These are phyloP conservation scores for Dipodomys stephensi DNA, from an alignment of 2,113 vertebrate genomes.

Conservation along the genomic window DNA sequence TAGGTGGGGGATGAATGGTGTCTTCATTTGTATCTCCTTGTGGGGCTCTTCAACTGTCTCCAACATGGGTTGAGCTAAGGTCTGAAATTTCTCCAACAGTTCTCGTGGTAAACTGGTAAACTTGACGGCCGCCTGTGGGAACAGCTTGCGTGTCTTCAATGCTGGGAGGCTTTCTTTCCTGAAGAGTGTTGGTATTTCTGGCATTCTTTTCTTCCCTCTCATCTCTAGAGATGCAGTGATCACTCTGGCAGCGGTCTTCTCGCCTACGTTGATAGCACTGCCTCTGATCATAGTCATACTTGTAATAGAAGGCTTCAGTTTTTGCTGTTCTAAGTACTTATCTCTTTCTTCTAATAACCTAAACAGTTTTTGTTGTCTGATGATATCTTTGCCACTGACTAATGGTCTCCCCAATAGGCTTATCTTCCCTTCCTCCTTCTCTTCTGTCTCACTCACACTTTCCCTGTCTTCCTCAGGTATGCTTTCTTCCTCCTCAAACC, in stretches of 20 bases:
- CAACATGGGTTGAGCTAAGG: neutral
- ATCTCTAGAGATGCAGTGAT: neutral
- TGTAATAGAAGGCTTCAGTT: neutral
- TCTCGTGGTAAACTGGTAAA: slow-evolving; percentile 23
- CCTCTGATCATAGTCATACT: neutral
- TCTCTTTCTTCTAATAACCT: slow-evolving; percentile 10
- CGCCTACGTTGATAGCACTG: neutral
- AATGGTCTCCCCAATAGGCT: neutral
- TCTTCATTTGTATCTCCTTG: neutral
- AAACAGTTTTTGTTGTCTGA: slow-evolving; percentile 10
- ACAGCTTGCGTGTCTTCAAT: neutral
- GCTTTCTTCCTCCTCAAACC: neutral
- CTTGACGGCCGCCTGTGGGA: neutral
- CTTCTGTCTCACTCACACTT: slow-evolving; percentile 24
- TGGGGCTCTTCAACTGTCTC: neutral
- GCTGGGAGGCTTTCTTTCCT: neutral
- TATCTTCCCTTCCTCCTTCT: neutral
- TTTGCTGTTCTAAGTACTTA: neutral
- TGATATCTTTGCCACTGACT: neutral
- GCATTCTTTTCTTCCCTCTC: neutral
- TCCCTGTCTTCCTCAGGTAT: neutral
- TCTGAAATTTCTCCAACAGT: slow-evolving; percentile 24
- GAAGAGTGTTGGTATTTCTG: neutral
- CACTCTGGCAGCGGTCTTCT: neutral
- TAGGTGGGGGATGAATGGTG: neutral